Percentiles rank a stretch among this genome's conserved stretches.
phyloP scores from a whole-genome alignment of 2,888 invertebrate species.

The Tetranychus truncatus region DNA sequence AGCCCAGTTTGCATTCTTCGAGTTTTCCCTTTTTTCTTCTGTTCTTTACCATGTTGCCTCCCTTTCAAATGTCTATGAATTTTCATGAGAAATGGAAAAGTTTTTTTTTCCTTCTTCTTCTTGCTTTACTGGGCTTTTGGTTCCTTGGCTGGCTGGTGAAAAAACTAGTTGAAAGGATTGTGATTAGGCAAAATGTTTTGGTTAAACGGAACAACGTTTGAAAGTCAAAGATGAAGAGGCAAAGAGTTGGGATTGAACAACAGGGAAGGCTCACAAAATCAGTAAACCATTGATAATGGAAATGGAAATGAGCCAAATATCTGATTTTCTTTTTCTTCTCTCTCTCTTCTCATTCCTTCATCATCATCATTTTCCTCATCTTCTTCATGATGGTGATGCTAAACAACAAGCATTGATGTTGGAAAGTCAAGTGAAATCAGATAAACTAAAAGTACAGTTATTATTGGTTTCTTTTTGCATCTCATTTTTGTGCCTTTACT shows the following conservation, averaged over 20 bases:
- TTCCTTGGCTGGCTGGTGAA: too few species aligned
- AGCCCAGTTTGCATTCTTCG: neutral
- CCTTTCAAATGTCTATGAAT: neutral
- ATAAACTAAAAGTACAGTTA: too few species aligned
- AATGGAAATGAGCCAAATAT: conserved; percentile 1
- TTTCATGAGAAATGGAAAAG: neutral
- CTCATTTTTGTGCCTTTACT: too few species aligned
- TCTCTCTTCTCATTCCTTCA: neutral
- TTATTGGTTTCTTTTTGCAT: too few species aligned
- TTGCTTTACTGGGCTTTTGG: too few species aligned
- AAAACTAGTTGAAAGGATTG: neutral
- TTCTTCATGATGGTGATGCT: too few species aligned
- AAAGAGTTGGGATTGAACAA: neutral
- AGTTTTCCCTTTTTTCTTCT: neutral
- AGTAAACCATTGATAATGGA: conserved; percentile 1
- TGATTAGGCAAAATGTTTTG: neutral
- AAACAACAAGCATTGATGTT: too few species aligned
- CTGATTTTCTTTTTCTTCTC: neutral
- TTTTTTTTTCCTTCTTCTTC: neutral
- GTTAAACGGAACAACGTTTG: neutral
- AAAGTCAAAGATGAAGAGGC: neutral
- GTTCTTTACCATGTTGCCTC: neutral
- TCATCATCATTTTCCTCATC: too few species aligned
- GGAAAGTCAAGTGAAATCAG: too few species aligned
- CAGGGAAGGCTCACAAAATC: neutral